Evolutionary conservation across 1,140 invertebrate species (phyloP), one percentile per base, ranked within the genome.

Genomic region (Venturia canescens): DNA sequence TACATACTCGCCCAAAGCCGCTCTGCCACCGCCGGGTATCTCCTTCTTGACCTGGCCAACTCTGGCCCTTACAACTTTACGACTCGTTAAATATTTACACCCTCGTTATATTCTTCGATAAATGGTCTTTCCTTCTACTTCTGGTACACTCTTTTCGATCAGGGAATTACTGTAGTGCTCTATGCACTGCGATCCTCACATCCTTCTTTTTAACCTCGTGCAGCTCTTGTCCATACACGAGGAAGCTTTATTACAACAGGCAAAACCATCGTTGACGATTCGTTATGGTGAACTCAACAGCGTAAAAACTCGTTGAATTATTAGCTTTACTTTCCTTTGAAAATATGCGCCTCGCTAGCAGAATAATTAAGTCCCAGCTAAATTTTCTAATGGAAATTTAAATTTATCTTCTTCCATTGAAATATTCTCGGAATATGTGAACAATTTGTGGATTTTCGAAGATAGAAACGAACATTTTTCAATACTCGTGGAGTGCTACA

Each of bases 91-190:
- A 69, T 69, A 69, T 69, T 69, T 69, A 69, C 66, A 31, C 9
- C 66, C 66, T 69, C 66, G 66, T 69, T 69, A 69, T 69, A 69
- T 69, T 31, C 66, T 27, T 69, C 66, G 66, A 69, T 69, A 69
- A 69, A 69, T 69, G n/a, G 9, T 69, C 26, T 69, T 27, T 69
- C 66, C 29, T 21, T 69, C 66, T 63, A 15, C 13, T 23, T 63
- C n/a, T 21, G 23, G n/a, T 21, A 15, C 23, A 5, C n/a, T 63
- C 60, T 63, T 26, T 63, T 63, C 50, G 18, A 53, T 53, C 16
- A 7, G 1, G 50, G 50, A 53, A 53, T 21, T 44, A 21, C n/a
- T 16, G 18, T n/a, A n/a, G 3, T 53, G 50, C 16, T 63, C 60
- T 63, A 23, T 18, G 60, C 11, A 21, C 38, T 44, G 38, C 27